These are phyloP conservation scores for Sphenodon punctatus DNA, from an alignment of 2,797 vertebrate species.

Conservation along the genomic window DNA sequence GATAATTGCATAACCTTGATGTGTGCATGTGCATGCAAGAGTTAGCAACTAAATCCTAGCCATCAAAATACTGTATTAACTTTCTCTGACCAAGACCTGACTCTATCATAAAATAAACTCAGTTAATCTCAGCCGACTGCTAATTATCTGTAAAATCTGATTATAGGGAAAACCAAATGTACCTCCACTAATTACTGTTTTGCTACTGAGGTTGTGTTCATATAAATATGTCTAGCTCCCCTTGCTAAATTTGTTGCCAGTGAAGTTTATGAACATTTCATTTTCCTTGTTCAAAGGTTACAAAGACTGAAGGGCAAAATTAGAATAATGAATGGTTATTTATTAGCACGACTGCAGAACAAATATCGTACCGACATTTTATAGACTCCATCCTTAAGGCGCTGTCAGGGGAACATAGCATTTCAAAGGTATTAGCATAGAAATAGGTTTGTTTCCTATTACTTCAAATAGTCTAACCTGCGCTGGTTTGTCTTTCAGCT, in stretches of 20 bases:
- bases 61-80: constrained; percentile 61
- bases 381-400: neutral
- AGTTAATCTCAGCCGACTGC: constrained; percentile 75
- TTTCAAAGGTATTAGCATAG: constrained; percentile 50
- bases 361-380: constrained; percentile 49
- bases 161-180: constrained; percentile 77
- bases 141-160: constrained; percentile 79
- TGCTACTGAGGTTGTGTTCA: constrained; percentile 56
- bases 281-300: constrained; percentile 57
- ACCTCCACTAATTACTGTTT: constrained; percentile 69
- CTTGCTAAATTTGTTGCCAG: constrained; percentile 35
- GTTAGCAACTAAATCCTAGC: constrained; percentile 57
- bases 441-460: constrained; percentile 44
- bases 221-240: constrained; percentile 65
- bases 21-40: constrained; percentile 22
- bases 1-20: constrained; percentile 50
- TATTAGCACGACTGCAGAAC: constrained; percentile 7
- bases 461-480: constrained; percentile 27
- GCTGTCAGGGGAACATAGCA: neutral
- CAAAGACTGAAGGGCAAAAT: constrained; percentile 56
- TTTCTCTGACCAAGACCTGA: constrained; percentile 70
- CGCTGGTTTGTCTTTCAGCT: constrained; percentile 43
- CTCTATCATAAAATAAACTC: constrained; percentile 69
- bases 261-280: constrained; percentile 44
- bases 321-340: constrained; percentile 58